phyloP scores from a whole-genome alignment of 1,140 invertebrate species.

The Eumaeus atala region DNA sequence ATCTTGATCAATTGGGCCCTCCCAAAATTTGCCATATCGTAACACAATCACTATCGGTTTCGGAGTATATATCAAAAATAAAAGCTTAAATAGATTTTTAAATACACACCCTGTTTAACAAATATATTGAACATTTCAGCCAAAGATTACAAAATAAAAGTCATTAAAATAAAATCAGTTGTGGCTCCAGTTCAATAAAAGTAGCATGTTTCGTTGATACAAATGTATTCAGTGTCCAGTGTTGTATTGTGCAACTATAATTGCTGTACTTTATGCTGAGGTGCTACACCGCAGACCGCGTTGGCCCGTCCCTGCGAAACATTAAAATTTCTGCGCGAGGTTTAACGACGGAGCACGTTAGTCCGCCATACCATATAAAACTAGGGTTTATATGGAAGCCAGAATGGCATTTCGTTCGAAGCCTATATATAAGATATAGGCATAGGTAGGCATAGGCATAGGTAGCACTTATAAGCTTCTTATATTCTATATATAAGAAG shows the following conservation, averaged over 20 bases:
- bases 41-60: too few species aligned
- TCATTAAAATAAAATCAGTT: conserved; percentile 9
- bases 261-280: conserved; percentile 10
- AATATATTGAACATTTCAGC: neutral
- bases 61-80: too few species aligned
- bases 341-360: conserved; percentile 24
- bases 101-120: neutral
- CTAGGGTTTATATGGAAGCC: conserved; percentile 48
- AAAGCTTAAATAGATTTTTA: too few species aligned
- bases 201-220: conserved; percentile 1
- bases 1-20: too few species aligned
- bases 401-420: conserved; percentile 51
- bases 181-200: neutral
- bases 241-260: neutral
- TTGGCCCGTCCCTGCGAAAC: conserved; percentile 19
- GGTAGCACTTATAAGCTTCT: too few species aligned
- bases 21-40: too few species aligned
- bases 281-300: conserved; percentile 18
- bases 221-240: conserved; percentile 3
- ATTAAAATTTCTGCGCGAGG: conserved; percentile 30
- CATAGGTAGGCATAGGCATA: too few species aligned
- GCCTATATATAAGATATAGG: conserved; percentile 29
- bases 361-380: conserved; percentile 41
- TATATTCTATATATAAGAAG: too few species aligned
- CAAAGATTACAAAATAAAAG: neutral